phyloP scores from a whole-genome alignment of 2,797 vertebrate species.

The Pseudochaenichthys georgianus region DNA sequence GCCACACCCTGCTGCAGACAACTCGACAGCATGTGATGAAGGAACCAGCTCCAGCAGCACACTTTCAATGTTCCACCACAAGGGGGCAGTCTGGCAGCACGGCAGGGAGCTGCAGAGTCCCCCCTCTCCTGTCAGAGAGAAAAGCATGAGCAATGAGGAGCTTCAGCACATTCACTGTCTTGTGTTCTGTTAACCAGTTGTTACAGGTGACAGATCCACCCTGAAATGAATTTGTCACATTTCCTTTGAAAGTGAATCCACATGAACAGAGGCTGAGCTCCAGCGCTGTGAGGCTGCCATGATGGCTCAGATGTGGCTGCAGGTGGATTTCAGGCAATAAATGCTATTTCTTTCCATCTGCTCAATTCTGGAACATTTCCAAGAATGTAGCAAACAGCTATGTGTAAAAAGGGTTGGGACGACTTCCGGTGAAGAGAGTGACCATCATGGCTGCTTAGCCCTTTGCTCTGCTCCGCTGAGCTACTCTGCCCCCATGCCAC shows the following conservation, averaged over 20 bases:
- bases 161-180: constrained; percentile 29
- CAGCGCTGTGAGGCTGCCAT: background rate
- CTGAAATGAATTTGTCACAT: constrained; percentile 49
- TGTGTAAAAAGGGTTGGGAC: background rate
- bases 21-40: background rate
- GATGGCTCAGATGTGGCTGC: constrained; percentile 24
- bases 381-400: constrained; percentile 2
- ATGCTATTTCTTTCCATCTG: background rate
- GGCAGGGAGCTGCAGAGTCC: background rate
- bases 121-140: background rate
- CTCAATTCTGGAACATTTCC: constrained; percentile 8
- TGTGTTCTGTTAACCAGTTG: constrained; percentile 48
- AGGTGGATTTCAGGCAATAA: constrained; percentile 23
- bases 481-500: no score
- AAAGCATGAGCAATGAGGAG: constrained; percentile 17
- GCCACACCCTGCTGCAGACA: background rate
- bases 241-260: constrained; percentile 50
- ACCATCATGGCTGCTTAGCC: no score
- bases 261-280: constrained; percentile 17
- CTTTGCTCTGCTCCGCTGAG: no score
- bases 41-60: background rate
- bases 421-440: no score
- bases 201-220: constrained; percentile 42
- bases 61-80: constrained; percentile 29
- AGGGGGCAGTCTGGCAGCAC: constrained; percentile 54